Evolutionary conservation across 2,113 vertebrate species (phyloP).

Genomic region (Malurus melanocephalus): DNA sequence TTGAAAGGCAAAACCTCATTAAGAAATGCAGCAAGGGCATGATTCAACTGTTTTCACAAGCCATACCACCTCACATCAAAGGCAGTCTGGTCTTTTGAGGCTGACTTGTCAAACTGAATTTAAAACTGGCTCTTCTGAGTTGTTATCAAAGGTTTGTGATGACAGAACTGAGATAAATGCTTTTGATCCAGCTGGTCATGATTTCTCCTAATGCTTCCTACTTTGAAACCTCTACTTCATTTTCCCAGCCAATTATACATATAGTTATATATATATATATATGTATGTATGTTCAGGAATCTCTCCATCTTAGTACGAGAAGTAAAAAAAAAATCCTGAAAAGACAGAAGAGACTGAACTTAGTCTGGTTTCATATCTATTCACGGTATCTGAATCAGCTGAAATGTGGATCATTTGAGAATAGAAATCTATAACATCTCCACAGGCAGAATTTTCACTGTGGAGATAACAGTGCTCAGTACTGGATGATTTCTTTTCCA

Average conservation of each 20-base stretch:
- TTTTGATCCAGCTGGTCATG: neutral
- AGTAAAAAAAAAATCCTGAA: neutral
- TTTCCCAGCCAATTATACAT: neutral
- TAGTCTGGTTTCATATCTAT: neutral
- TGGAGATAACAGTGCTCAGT: neutral
- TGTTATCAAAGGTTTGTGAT: constrained; percentile 16
- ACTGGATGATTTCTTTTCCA: neutral
- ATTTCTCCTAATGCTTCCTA: neutral
- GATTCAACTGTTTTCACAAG: constrained; percentile 17
- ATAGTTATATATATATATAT: too few relatives aligned
- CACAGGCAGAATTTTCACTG: neutral
- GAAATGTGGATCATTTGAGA: neutral
- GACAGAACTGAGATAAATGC: neutral
- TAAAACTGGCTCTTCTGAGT: constrained; percentile 13
- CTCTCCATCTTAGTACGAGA: neutral
- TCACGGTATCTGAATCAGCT: neutral
- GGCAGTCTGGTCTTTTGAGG: constrained; percentile 9
- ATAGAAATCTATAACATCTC: neutral
- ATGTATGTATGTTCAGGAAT: neutral
- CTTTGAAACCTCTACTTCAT: neutral
- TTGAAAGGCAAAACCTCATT: neutral
- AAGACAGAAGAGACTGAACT: neutral
- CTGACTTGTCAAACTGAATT: constrained; percentile 37
- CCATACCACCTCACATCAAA: constrained; percentile 23
- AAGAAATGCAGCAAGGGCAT: neutral